These are phyloP conservation scores for Drosophila greeni DNA, from an alignment of 2,888 invertebrate species.

Conservation along the genomic window DNA sequence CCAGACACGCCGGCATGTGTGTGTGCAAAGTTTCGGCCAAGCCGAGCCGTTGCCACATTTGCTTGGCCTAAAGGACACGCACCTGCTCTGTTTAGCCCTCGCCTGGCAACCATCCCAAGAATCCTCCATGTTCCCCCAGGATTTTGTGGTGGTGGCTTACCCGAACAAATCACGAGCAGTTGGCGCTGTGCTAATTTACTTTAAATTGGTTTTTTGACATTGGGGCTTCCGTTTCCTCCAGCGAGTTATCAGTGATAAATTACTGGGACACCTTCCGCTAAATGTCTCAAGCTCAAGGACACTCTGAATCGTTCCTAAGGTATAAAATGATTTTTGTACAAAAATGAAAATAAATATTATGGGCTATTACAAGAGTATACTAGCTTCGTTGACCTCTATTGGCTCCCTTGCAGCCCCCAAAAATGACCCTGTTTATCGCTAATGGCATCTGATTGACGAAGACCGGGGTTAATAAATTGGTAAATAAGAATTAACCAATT, in stretches of 20 bases:
- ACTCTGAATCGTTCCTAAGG: too few relatives aligned
- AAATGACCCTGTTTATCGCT: slow-evolving; percentile 58
- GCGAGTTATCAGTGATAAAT: slow-evolving; percentile 45
- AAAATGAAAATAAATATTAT: too few relatives aligned
- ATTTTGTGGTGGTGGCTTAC: slow-evolving; percentile 6
- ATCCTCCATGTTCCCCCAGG: neutral
- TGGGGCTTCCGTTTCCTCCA: slow-evolving; percentile 23
- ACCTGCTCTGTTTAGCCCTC: slow-evolving; percentile 27
- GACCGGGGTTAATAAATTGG: slow-evolving; percentile 59
- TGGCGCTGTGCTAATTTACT: slow-evolving; percentile 64
- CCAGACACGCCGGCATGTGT: slow-evolving; percentile 51
- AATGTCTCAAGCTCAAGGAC: too few relatives aligned
- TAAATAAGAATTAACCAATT: slow-evolving; percentile 64
- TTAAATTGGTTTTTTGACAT: slow-evolving; percentile 65
- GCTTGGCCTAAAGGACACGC: slow-evolving; percentile 48
- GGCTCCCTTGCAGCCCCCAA: slow-evolving; percentile 1
- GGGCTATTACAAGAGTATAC: neutral
- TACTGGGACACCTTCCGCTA: slow-evolving; percentile 5
- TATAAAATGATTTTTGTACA: too few relatives aligned
- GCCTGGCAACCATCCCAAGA: neutral
- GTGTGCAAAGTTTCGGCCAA: slow-evolving; percentile 49
- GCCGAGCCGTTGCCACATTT: slow-evolving; percentile 55
- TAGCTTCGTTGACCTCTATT: too few relatives aligned
- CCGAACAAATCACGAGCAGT: slow-evolving; percentile 48
- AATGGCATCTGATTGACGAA: slow-evolving; percentile 55